Conservation (phyloP, 2,888 invertebrate genomes). For the Sarcophaga subvicina region DNA sequence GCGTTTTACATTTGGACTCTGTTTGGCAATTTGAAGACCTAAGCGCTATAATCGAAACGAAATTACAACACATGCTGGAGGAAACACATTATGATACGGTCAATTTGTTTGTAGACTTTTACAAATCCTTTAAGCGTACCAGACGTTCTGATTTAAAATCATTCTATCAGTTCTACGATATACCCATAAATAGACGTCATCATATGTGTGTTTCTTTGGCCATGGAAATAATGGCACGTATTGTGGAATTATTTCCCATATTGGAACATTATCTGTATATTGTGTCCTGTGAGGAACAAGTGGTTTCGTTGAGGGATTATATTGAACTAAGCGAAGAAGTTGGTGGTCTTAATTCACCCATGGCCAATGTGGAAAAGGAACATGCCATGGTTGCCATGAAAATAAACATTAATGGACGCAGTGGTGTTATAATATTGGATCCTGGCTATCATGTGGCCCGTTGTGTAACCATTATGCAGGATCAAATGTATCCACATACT, state of each 20-base stretch:
- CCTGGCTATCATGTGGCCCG: slow-evolving; percentile 95
- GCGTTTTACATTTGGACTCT: slow-evolving; percentile 81
- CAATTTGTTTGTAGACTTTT: slow-evolving; percentile 89
- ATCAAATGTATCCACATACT: slow-evolving; percentile 92
- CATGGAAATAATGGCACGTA: slow-evolving; percentile 88
- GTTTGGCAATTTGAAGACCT: slow-evolving; percentile 89
- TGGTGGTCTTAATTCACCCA: slow-evolving; percentile 81
- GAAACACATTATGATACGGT: slow-evolving; percentile 95
- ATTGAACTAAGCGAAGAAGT: slow-evolving; percentile 83
- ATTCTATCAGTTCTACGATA: slow-evolving; percentile 89
- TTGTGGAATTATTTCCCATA: slow-evolving; percentile 87
- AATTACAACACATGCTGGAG: slow-evolving; percentile 90
- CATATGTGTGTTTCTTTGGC: slow-evolving; percentile 95
- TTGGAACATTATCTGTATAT: slow-evolving; percentile 87
- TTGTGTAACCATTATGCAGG: slow-evolving; percentile 93
- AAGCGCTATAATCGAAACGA: slow-evolving; percentile 89
- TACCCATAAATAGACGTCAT: slow-evolving; percentile 89
- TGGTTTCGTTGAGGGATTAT: slow-evolving; percentile 85
- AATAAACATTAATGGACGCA: slow-evolving; percentile 87
- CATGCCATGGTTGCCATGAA: slow-evolving; percentile 92
- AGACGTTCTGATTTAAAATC: slow-evolving; percentile 86
- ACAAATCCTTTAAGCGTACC: slow-evolving; percentile 85
- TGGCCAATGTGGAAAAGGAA: slow-evolving; percentile 88
- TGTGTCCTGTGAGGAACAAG: slow-evolving; percentile 94
- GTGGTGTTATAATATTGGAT: slow-evolving; percentile 91